Evolutionary conservation across 1,140 invertebrate genomes (phyloP).

Genomic region (Lasioglossum baleicum): DNA sequence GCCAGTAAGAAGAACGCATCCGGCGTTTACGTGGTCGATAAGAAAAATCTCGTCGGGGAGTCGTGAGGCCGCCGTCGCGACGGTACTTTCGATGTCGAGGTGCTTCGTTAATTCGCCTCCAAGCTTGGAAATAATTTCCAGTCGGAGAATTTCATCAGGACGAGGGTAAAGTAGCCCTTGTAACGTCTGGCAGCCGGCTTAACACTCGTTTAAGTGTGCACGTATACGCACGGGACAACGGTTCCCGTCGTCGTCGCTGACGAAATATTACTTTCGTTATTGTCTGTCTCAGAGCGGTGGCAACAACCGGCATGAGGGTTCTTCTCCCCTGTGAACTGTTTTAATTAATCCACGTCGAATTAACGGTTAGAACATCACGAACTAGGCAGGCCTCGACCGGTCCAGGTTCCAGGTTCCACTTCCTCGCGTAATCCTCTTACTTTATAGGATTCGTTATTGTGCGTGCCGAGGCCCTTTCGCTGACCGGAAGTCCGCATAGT

Average conservation of each 20-base stretch:
- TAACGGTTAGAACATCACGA: conserved; percentile 57
- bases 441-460: conserved; percentile 41
- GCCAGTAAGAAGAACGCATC: conserved; percentile 13
- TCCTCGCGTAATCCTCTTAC: conserved; percentile 32
- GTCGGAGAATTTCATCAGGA: conserved; percentile 64
- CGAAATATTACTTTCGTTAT: conserved; percentile 68
- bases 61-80: conserved; percentile 5
- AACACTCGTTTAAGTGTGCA: conserved; percentile 58
- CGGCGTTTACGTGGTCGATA: conserved; percentile 37
- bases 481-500: neutral
- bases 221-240: conserved; percentile 48
- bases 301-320: conserved; percentile 45
- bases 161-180: conserved; percentile 64
- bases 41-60: conserved; percentile 36
- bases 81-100: conserved; percentile 51
- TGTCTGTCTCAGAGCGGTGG: conserved; percentile 53
- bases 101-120: conserved; percentile 61
- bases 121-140: conserved; percentile 64
- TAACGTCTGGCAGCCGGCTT: conserved; percentile 65
- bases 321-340: conserved; percentile 55
- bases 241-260: conserved; percentile 54
- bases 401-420: neutral
- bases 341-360: conserved; percentile 69
- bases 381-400: conserved; percentile 20
- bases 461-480: neutral